Conservation (phyloP, 2,888 invertebrate genomes). For the Coelogynopora nodosa region DNA sequence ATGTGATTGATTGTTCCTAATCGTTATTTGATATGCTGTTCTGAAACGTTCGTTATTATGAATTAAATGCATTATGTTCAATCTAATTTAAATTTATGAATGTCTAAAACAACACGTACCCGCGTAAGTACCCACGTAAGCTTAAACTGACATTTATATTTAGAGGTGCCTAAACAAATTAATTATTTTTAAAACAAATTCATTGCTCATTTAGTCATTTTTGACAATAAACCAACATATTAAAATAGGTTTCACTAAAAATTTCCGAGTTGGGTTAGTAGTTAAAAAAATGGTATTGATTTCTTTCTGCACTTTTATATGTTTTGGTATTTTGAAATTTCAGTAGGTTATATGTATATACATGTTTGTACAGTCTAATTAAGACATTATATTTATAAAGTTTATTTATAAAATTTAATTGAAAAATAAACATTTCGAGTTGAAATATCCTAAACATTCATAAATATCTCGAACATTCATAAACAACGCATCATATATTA, state of each 20-base stretch:
- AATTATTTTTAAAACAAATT: background rate
- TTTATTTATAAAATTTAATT: too few relatives aligned
- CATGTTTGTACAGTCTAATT: too few relatives aligned
- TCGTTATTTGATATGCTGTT: background rate
- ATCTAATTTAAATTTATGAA: background rate
- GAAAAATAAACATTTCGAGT: too few relatives aligned
- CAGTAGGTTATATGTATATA: too few relatives aligned
- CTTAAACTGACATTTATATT: background rate
- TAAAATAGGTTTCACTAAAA: conserved; percentile 40
- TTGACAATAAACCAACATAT: background rate
- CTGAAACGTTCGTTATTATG: background rate
- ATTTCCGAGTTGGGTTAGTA: background rate
- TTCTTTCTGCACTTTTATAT: too few relatives aligned
- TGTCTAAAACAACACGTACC: background rate
- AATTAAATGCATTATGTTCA: background rate
- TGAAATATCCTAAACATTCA: too few relatives aligned
- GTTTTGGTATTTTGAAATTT: too few relatives aligned
- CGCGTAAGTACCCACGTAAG: background rate
- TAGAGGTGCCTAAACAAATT: background rate
- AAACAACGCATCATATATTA: too few relatives aligned
- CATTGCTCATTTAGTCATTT: background rate
- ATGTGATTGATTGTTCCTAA: background rate
- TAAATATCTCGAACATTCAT: too few relatives aligned
- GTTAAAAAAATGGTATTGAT: too few relatives aligned
- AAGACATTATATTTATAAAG: too few relatives aligned